These are phyloP conservation scores for Rhinopomastus cyanomelas DNA, from an alignment of 2,113 vertebrate species.

Conservation along the genomic window DNA sequence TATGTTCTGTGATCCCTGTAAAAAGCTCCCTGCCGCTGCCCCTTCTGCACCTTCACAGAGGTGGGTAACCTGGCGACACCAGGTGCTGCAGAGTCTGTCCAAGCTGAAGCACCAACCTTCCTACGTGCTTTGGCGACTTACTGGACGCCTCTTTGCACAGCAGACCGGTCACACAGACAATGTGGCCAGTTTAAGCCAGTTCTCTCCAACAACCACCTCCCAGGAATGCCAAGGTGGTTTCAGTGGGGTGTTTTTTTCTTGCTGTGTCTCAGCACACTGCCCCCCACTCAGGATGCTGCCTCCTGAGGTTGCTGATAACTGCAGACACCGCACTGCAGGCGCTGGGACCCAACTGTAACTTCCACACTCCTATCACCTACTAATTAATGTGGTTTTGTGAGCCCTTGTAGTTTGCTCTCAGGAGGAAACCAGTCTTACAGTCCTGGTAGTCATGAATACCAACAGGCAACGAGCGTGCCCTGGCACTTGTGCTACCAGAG, in stretches of 20 bases:
- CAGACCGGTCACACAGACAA: not conserved
- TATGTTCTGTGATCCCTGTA: no score
- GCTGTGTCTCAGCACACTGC: not conserved
- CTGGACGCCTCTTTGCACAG: not conserved
- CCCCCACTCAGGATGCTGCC: not conserved
- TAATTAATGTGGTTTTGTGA: constrained; percentile 48
- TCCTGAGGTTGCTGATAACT: not conserved
- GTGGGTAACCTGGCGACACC: not conserved
- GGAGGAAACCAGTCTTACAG: constrained; percentile 12
- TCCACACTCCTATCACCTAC: not conserved
- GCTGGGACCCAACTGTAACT: not conserved
- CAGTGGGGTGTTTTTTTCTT: not conserved
- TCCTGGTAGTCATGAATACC: constrained; percentile 36
- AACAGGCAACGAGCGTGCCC: not conserved
- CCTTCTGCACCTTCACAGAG: not conserved
- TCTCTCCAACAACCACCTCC: not conserved
- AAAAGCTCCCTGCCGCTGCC: not conserved
- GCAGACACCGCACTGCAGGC: not conserved
- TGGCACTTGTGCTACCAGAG: constrained; percentile 3
- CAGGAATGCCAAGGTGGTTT: not conserved
- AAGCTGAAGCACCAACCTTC: not conserved
- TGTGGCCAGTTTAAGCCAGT: not conserved
- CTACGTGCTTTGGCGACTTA: not conserved
- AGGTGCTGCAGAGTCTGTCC: not conserved
- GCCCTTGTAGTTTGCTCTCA: not conserved